phyloP scores from a whole-genome alignment of 2,797 vertebrate species.

The Enteromius argenteus region DNA sequence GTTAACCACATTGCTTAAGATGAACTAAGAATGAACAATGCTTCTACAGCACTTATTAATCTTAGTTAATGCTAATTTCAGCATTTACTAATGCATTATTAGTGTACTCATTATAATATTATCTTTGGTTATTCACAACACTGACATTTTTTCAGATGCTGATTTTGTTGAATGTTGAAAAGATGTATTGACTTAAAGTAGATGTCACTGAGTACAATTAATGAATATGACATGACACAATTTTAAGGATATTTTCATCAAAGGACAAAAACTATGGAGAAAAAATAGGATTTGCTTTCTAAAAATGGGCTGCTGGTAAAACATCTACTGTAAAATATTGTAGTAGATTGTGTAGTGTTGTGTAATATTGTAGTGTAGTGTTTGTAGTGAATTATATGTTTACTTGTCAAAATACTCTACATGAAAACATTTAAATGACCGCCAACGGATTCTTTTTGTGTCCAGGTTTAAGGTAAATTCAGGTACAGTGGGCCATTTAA shows the following conservation, averaged over 20 bases:
- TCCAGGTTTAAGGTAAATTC: no score
- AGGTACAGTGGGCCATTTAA: no score
- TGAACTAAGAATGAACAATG: no score
- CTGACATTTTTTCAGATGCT: not conserved
- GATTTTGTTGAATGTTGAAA: not conserved
- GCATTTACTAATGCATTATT: no score
- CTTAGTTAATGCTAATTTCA: no score
- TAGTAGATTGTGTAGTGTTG: no score
- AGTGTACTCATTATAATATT: not conserved
- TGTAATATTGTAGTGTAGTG: no score
- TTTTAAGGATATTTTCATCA: not conserved
- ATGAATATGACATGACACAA: not conserved
- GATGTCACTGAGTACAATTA: not conserved
- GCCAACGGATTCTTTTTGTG: not conserved
- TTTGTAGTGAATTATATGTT: not conserved
- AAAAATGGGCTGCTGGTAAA: not conserved
- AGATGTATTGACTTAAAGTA: not conserved
- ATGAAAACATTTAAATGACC: not conserved
- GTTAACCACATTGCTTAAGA: no score
- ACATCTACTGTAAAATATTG: not conserved
- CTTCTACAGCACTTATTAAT: no score
- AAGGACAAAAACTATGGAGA: not conserved
- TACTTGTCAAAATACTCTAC: not conserved
- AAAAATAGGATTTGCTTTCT: not conserved
- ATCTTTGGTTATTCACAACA: not conserved